phyloP scores from a whole-genome alignment of 2,888 invertebrate genomes.

The Oxytorus armatus region DNA sequence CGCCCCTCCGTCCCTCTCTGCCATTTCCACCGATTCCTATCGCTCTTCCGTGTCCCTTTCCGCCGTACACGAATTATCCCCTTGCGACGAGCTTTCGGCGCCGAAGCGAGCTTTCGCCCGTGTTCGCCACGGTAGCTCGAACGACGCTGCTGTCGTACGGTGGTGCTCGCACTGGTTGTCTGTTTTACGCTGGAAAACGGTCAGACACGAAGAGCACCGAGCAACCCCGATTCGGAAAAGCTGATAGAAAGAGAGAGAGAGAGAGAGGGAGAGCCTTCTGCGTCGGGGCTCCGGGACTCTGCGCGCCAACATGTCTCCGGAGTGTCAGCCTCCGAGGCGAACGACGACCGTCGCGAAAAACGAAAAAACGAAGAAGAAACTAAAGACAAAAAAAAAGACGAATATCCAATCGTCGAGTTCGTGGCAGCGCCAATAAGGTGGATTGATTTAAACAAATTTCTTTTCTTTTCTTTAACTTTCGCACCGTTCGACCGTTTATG shows the following conservation, averaged over 20 bases:
- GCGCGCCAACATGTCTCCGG: constrained; percentile 77
- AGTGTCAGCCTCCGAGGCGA: constrained; percentile 75
- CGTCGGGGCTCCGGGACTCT: constrained; percentile 70
- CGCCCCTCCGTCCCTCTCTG: neutral
- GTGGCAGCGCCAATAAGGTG: neutral
- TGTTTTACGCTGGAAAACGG: constrained; percentile 28
- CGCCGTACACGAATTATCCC: neutral
- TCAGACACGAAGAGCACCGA: constrained; percentile 70
- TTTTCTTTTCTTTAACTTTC: neutral
- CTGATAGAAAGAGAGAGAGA: constrained; percentile 51
- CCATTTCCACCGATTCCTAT: no score
- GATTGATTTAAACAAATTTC: constrained; percentile 15
- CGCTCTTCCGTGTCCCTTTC: neutral
- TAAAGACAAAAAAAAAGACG: constrained; percentile 22
- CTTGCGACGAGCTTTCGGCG: constrained; percentile 38
- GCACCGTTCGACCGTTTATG: neutral
- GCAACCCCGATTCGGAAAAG: constrained; percentile 65
- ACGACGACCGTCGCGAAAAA: constrained; percentile 65
- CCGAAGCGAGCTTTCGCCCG: constrained; percentile 48
- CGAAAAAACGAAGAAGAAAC: constrained; percentile 40
- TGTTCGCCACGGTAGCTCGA: constrained; percentile 25
- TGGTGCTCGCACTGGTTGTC: constrained; percentile 4
- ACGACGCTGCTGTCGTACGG: constrained; percentile 43
- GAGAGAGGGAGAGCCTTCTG: constrained; percentile 70
- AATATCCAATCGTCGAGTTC: neutral